Base-by-base conservation (phyloP, 2,113 vertebrate genomes). In the Grus americana region DNA sequence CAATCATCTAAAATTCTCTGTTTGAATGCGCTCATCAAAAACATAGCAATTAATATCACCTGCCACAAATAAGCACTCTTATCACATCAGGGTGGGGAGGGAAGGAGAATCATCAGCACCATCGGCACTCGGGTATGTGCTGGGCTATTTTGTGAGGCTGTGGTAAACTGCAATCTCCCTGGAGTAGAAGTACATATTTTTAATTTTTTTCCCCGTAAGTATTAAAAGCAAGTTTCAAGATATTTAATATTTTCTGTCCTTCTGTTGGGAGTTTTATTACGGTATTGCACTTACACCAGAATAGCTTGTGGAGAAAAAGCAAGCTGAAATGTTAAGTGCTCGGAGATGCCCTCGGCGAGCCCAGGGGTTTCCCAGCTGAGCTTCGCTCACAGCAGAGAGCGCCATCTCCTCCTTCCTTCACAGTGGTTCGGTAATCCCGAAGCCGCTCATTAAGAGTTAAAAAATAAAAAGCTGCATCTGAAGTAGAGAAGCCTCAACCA, bases 121-220 rank as follows among this genome's bases (percentile, higher is more conserved):
- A 1, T 10, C 26, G 18, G 36, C 10, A 76, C 54, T 59, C 40
- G n/a, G 36, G 49, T n/a, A 73, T 0, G 0, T 4, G 14, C 1
- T 9, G 26, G 79, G 34, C 5, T 88, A 2, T 68, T 88, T 49
- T 34, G 66, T 44, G 46, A 68, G 49, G 34, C 49, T 42, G 42
- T 22, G 36, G 30, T 20, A 49, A 86, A 29, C 9, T 54, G 47
- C 22, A 24, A 62, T 21, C 44, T 67, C 54, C 49, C 40, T 44
- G 20, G 15, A 66, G 44, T 12, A 75, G 52, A 62, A 63, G 24
- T 24, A 59, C 2, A 2, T 16, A 22, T 40, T 62, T 84, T 57
- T 18, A 14, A 52, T 30, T 19, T 42, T 65, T 63, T 20, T 8
- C 11, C 62, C 32, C 38, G 6, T 38, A 42, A 66, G 3, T 13